Conservation (phyloP, 2,113 vertebrate species). For the Cariama cristata region DNA sequence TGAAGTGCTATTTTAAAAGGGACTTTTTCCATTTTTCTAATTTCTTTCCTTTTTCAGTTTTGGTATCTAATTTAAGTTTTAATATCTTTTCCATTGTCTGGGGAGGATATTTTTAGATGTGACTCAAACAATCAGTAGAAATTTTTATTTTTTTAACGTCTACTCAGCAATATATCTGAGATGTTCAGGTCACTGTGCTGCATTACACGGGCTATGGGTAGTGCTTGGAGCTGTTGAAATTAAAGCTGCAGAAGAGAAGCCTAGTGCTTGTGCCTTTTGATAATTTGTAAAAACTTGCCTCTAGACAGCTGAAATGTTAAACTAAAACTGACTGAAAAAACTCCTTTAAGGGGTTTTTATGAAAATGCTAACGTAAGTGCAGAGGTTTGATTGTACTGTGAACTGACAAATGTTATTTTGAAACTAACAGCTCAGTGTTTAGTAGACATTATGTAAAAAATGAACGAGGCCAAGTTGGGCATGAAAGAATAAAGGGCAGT, state of each 20-base stretch:
- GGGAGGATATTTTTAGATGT: background rate
- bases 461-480: rapidly evolving
- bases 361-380: background rate
- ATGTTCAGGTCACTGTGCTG: background rate
- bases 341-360: background rate
- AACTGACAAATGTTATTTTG: background rate
- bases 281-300: background rate
- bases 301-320: background rate
- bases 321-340: background rate
- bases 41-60: background rate
- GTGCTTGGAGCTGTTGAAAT: background rate
- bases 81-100: background rate
- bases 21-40: background rate
- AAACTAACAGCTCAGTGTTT: background rate
- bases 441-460: background rate
- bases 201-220: background rate
- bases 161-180: background rate
- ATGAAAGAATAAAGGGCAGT: background rate
- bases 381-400: background rate
- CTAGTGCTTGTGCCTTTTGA: background rate
- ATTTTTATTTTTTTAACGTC: background rate
- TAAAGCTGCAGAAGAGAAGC: background rate
- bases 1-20: background rate
- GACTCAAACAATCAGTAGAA: background rate
- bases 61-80: background rate